Evolutionary conservation across 2,888 invertebrate genomes (phyloP), one percentile per base, ranked within the genome.

Genomic region (Myopa testacea): DNA sequence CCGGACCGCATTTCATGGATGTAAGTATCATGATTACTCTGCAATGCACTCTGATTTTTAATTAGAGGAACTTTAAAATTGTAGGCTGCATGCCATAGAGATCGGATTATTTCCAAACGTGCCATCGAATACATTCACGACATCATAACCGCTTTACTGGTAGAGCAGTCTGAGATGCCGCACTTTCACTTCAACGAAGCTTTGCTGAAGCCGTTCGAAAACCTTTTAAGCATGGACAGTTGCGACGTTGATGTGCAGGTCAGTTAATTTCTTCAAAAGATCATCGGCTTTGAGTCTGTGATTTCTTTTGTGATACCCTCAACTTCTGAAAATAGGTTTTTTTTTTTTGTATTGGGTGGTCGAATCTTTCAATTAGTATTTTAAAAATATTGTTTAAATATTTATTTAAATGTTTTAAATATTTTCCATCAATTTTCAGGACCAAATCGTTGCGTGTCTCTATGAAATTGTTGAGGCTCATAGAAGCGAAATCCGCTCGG

Each of bases 141-240:
- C 85, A 94, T 96, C 34, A 95, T 98, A 71, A 96, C 95, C 1
- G 94, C 96, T 0, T 89, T 98, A 26, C 90, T 98, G 71, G 95
- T 95, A 84, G 95, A 95, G 85, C 96, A 96, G 87, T 93, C 94
- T 0, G 98, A 98, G 87, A 89, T 97, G 80, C 95, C 97, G 0
- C 96, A 98, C 89, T 98, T 98, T 89, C 98, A 98, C 87, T 97
- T 98, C 88, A 97, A 98, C 87, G 98, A 98, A 88, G 96, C 97
- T 0, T 91, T 98, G 10, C 93, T 98, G 82, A 98, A 98, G 86
- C 98, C 98, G 0, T 98, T 98, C 87, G 98, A 98, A 89, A 98
- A 97, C 87, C 92, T 98, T 62, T 91, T 98, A 0, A 98, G 97
- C 87, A 92, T 98, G 85, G 98, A 98, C 87, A 91, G 97, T 12